Evolutionary conservation across 2,113 vertebrate species (phyloP).

Genomic region (Ibidorhyncha struthersii): DNA sequence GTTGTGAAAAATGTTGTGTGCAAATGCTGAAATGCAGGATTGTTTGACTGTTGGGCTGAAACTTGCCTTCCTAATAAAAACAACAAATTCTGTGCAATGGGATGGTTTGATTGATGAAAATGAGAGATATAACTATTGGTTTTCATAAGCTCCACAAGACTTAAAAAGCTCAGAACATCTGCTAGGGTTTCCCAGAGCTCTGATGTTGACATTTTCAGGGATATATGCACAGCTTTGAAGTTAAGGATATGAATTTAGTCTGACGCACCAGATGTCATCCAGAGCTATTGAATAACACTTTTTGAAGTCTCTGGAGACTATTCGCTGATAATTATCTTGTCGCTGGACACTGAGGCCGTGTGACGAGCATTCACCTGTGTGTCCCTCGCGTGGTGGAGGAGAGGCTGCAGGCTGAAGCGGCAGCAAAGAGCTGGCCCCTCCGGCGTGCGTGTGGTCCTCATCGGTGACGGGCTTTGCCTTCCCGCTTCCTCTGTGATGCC

Average conservation of each 20-base stretch:
- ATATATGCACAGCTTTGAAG: constrained; percentile 8
- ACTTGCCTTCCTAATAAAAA: not conserved
- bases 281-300: not conserved
- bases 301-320: not conserved
- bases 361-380: not conserved
- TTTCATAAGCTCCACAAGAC: constrained; percentile 13
- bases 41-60: not conserved
- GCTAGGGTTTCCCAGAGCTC: not conserved
- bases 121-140: not conserved
- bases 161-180: constrained; percentile 34
- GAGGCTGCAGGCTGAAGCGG: not conserved
- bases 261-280: not conserved
- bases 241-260: not conserved
- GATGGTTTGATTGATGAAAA: not conserved
- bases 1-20: not conserved
- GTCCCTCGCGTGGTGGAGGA: not conserved
- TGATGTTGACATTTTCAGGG: constrained; percentile 22
- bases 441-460: accelerated
- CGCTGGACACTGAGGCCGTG: not conserved
- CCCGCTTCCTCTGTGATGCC: accelerated
- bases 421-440: too few relatives aligned
- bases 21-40: not conserved
- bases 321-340: not conserved
- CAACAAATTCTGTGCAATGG: not conserved
- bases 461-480: not conserved